Percentiles rank a stretch among this genome's conserved stretches.
Evolutionary conservation across 2,888 invertebrate species (phyloP).

Genomic region (Protonemura montana): DNA sequence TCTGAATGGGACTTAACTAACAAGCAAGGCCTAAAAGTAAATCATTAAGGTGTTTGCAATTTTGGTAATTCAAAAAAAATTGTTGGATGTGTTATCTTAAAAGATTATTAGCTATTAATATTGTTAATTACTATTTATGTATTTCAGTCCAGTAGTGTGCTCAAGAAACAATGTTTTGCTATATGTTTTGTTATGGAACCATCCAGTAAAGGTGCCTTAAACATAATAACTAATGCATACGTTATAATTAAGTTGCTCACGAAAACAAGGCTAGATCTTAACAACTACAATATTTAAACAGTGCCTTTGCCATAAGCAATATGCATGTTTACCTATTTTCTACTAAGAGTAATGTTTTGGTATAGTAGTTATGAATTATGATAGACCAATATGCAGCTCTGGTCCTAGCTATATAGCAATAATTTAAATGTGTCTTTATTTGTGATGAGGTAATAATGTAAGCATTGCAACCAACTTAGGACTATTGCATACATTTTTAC

Average conservation of each 20-base stretch:
- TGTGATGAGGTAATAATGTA: neutral
- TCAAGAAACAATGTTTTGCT: neutral
- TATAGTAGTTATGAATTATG: neutral
- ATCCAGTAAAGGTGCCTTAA: conserved; percentile 35
- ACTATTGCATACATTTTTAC: neutral
- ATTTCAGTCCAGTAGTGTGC: neutral
- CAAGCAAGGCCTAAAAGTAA: neutral
- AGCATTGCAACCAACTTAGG: conserved; percentile 18
- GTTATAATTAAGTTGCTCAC: conserved; percentile 31
- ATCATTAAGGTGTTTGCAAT: neutral
- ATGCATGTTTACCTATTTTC: neutral
- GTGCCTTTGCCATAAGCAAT: conserved; percentile 20
- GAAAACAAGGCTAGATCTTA: conserved; percentile 31
- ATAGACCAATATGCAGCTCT: neutral
- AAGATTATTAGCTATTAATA: neutral
- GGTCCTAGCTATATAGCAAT: neutral
- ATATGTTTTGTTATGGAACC: conserved; percentile 15
- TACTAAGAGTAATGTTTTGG: neutral
- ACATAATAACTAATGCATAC: neutral
- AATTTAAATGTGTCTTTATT: conserved; percentile 29
- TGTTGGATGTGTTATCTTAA: conserved; percentile 19
- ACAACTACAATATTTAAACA: conserved; percentile 21
- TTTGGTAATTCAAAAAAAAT: neutral
- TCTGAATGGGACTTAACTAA: neutral
- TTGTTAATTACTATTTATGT: neutral